Conservation (phyloP, 92 coral and sea anemone species). For the Scolanthus callimorphus region DNA sequence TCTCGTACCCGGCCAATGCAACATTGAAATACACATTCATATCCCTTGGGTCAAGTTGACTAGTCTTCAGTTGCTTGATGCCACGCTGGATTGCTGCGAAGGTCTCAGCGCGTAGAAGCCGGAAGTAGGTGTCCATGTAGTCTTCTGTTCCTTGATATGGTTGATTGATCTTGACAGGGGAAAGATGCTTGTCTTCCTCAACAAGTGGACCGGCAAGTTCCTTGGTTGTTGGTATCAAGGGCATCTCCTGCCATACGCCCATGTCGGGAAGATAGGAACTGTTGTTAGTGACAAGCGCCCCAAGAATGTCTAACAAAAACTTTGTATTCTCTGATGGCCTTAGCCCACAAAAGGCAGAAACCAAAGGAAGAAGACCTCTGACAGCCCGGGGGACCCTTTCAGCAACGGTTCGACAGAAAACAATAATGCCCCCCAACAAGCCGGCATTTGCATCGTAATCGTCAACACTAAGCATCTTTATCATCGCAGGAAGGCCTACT, state of each 20-base stretch:
- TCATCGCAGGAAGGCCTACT: neutral
- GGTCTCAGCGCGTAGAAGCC: constrained; percentile 29
- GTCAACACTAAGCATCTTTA: neutral
- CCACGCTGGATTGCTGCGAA: constrained; percentile 24
- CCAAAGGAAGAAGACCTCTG: neutral
- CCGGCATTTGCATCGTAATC: neutral
- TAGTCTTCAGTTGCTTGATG: constrained; percentile 16
- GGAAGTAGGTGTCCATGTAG: constrained; percentile 36
- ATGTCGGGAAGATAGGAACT: neutral
- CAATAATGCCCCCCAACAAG: neutral
- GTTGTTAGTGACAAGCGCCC: neutral
- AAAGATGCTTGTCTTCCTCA: constrained; percentile 24
- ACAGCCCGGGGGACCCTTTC: neutral
- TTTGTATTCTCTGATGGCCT: neutral
- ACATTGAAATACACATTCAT: constrained; percentile 27
- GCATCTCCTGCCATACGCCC: constrained; percentile 19
- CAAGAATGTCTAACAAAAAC: neutral
- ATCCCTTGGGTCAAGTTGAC: constrained; percentile 18
- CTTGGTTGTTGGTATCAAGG: constrained; percentile 13
- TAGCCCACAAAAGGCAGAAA: neutral
- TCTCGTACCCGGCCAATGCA: constrained; percentile 12
- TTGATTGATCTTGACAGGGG: constrained; percentile 13
- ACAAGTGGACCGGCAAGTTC: constrained; percentile 18
- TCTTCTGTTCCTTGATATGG: constrained; percentile 14
- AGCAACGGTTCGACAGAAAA: neutral